phyloP scores from a whole-genome alignment of 2,888 invertebrate genomes.

The Tachina grossa region DNA sequence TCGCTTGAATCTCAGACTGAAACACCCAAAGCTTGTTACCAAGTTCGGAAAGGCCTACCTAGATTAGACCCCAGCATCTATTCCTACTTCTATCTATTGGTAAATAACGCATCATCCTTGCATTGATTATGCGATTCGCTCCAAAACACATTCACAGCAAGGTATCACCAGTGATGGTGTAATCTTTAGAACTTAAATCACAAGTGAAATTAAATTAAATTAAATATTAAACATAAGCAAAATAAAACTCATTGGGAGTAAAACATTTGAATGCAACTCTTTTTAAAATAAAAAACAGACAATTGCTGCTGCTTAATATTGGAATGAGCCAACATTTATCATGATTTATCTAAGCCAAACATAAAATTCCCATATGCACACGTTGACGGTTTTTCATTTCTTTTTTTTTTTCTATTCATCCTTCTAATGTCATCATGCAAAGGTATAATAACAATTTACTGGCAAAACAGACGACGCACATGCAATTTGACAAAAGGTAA shows the following conservation, averaged over 20 bases:
- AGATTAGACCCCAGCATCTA: too few species aligned
- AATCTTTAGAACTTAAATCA: background rate
- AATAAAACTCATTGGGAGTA: slow-evolving; percentile 6
- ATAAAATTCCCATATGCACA: slow-evolving; percentile 67
- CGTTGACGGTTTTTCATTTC: slow-evolving; percentile 54
- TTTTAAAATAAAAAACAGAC: slow-evolving; percentile 20
- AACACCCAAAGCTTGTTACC: too few species aligned
- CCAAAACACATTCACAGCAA: too few species aligned
- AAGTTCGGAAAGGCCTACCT: too few species aligned
- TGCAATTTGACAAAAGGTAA: slow-evolving; percentile 77
- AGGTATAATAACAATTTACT: slow-evolving; percentile 70
- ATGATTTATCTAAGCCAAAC: slow-evolving; percentile 75
- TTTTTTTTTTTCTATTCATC: slow-evolving; percentile 12
- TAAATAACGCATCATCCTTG: too few species aligned
- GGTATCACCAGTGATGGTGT: too few species aligned
- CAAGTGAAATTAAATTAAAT: background rate
- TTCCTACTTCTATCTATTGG: too few species aligned
- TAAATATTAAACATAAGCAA: slow-evolving; percentile 8
- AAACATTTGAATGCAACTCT: slow-evolving; percentile 22
- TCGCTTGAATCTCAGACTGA: too few species aligned
- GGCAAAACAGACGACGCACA: slow-evolving; percentile 69
- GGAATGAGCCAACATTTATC: slow-evolving; percentile 74
- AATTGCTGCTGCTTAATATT: slow-evolving; percentile 9
- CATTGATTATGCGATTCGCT: too few species aligned
- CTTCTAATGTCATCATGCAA: slow-evolving; percentile 43